Evolutionary conservation across 1,140 invertebrate species (phyloP), one percentile per base, ranked within the genome.

Genomic region (Drosophila seguyi): DNA sequence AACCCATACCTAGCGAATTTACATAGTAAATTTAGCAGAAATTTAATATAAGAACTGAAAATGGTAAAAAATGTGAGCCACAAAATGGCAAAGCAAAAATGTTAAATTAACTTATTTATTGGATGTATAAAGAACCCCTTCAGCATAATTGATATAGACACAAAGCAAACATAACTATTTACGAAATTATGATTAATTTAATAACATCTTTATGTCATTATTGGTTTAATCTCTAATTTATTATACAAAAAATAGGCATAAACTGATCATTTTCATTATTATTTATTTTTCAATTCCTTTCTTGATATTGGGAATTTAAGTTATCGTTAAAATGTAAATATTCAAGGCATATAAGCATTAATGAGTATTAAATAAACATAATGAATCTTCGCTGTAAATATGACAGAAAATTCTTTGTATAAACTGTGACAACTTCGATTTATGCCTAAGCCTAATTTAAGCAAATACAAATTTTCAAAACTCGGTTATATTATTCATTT

Each of bases 11-110:
- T 84, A 79, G 85, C 85, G 85, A 88, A 90, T 88, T 88, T 88
- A 88, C 85, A 75, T 85, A 90, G 85, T 90, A 90, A 90, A 90
- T 90, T 90, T 90, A 85, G 78, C 85, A 50, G 31, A 61, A 57
- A 34, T 58, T 50, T 42, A 72, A 41, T 8, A 39, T 6, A 66
- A 56, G 45, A 45, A 66, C 29, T 41, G 38, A 62, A 50, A 55
- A 20, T 11, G 50, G 31, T 53, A 44, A 55, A 60, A 48, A 45
- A 41, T 45, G 42, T 14, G 27, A 63, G 50, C 38, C 41, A 62
- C 44, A 61, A 38, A 55, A 53, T 53, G 47, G 39, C 59, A 63
- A 62, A 62, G 45, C 31, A 68, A 63, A 75, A 78, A 71, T 76
- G 67, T 87, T 79, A 38, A 75, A 68, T 50, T 63, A 71, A 88